Evolutionary conservation across 2,113 vertebrate genomes (phyloP).

Genomic region (Spea multiplicata): DNA sequence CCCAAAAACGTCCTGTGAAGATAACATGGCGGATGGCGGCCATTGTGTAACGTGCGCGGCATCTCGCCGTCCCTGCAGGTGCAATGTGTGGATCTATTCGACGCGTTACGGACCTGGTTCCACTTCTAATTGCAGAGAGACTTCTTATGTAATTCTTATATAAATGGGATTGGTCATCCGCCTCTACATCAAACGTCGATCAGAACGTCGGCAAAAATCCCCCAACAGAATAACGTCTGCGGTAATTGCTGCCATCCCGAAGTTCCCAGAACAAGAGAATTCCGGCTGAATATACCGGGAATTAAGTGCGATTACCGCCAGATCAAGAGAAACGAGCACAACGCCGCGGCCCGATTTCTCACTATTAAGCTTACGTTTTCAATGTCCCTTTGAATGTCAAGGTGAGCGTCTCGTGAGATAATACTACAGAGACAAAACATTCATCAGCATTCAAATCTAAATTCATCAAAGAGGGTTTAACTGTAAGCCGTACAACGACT

Average conservation of each 20-base stretch:
- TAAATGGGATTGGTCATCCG: not conserved
- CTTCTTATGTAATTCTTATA: slow-evolving; percentile 5
- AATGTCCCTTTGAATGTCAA: slow-evolving; percentile 45
- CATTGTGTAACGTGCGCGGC: too few relatives aligned
- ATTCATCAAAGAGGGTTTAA: slow-evolving; percentile 38
- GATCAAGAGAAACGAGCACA: slow-evolving; percentile 9
- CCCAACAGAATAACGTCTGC: not conserved
- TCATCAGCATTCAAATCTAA: slow-evolving; percentile 34
- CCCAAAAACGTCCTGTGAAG: too few relatives aligned
- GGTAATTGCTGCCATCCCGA: not conserved
- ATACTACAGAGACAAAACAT: slow-evolving; percentile 41
- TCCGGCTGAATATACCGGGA: slow-evolving; percentile 9
- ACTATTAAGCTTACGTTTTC: slow-evolving; percentile 24
- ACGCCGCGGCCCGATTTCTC: slow-evolving; percentile 8
- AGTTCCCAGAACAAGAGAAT: slow-evolving; percentile 8
- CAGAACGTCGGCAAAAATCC: not conserved
- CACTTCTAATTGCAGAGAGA: not conserved
- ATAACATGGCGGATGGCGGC: too few relatives aligned
- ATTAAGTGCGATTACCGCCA: slow-evolving; percentile 35
- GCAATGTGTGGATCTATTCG: not conserved
- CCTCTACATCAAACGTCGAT: not conserved
- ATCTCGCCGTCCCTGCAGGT: not conserved
- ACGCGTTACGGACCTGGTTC: not conserved
- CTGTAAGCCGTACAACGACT: not conserved
- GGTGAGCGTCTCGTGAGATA: slow-evolving; percentile 45